Conservation (phyloP, 2,113 vertebrate genomes). For the Alectura lathami region DNA sequence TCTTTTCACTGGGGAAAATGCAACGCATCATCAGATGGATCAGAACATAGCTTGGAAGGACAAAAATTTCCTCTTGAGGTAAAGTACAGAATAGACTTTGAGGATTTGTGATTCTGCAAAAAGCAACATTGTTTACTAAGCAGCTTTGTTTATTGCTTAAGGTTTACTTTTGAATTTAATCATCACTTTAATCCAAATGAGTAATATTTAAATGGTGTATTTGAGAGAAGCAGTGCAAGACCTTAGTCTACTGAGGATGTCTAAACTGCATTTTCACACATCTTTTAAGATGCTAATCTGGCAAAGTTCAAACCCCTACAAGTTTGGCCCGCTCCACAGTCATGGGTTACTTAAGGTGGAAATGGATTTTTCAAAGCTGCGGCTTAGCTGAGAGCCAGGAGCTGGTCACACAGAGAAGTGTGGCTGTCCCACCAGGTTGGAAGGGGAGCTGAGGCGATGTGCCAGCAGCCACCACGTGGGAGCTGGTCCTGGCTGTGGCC, state of each 20-base stretch:
- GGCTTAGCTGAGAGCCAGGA: neutral
- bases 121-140: neutral
- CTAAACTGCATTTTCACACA: neutral
- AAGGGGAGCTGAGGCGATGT: neutral
- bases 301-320: rapidly evolving
- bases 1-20: slow-evolving; percentile 98
- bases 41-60: slow-evolving; percentile 93
- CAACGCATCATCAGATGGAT: slow-evolving; percentile 90
- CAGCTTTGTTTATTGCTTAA: neutral
- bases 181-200: neutral
- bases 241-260: neutral
- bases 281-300: neutral
- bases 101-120: neutral
- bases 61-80: slow-evolving; percentile 95
- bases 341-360: neutral
- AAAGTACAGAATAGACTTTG: slow-evolving; percentile 19
- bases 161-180: neutral
- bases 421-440: rapidly evolving
- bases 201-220: neutral
- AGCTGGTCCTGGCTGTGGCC: neutral
- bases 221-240: neutral
- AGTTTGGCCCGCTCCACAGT: neutral
- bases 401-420: rapidly evolving
- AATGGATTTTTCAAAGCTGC: neutral
- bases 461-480: neutral